These are phyloP conservation scores for Smutsia gigantea DNA, from an alignment of 2,797 vertebrate genomes.

Conservation along the genomic window DNA sequence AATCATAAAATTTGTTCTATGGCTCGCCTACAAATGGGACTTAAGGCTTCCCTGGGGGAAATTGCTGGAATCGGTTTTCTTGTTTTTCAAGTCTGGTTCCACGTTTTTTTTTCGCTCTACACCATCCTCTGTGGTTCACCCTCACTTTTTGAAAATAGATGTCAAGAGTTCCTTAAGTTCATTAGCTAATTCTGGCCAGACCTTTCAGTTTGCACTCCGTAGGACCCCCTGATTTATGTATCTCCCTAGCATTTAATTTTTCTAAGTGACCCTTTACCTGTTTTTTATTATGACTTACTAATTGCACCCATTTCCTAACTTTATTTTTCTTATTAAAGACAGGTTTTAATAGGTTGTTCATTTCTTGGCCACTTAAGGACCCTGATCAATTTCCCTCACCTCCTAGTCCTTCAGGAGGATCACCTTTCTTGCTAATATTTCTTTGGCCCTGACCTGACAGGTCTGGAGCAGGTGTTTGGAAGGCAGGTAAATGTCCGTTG, in stretches of 20 bases:
- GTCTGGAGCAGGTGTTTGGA: background rate
- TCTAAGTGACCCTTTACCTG: slow-evolving; percentile 78
- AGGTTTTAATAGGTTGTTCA: slow-evolving; percentile 68
- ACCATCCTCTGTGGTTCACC: fast-evolving
- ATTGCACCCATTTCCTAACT: slow-evolving; percentile 70
- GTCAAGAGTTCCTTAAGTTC: slow-evolving; percentile 64
- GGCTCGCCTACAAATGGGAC: slow-evolving; percentile 59
- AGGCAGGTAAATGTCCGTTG: background rate
- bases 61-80: slow-evolving; percentile 18
- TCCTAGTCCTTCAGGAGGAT: slow-evolving; percentile 55
- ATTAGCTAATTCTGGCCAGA: slow-evolving; percentile 77
- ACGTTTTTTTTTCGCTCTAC: background rate
- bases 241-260: slow-evolving; percentile 71
- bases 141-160: slow-evolving; percentile 37
- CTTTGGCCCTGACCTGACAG: slow-evolving; percentile 10
- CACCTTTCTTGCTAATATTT: slow-evolving; percentile 45
- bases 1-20: slow-evolving; percentile 76
- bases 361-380: slow-evolving; percentile 64
- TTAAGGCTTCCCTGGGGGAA: slow-evolving; percentile 42
- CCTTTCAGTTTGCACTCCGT: background rate
- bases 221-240: slow-evolving; percentile 73
- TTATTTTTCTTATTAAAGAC: slow-evolving; percentile 79
- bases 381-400: slow-evolving; percentile 69
- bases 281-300: slow-evolving; percentile 71
- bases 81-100: slow-evolving; percentile 38